Evolutionary conservation across 1,140 invertebrate species (phyloP), one percentile per base, ranked within the genome.

Genomic region (Stegodyphus dumicola): DNA sequence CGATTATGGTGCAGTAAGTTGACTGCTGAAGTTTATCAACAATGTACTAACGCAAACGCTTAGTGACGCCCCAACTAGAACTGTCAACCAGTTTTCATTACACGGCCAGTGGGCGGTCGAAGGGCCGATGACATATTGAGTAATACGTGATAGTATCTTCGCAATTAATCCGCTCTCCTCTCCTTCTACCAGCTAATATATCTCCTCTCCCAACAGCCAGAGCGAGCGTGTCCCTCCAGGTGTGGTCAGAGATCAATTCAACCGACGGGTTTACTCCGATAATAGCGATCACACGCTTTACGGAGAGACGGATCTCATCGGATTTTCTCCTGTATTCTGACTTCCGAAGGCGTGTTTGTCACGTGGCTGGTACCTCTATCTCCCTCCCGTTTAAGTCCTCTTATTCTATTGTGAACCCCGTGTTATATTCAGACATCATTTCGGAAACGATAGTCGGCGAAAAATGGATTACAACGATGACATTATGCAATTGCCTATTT

Each of bases 221-320:
- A 4, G 67, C 6, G 18, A 64, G 71, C 66, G 78, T 71, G 78
- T 51, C 1, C 17, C n/a, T 60, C 67, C 78, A 80, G 78, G 78
- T 80, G 78, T 64, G 67, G 78, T 78, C 77, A 78, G 17, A 78
- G n/a, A 78, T 78, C 77, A 53, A 70, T 69, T 78, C 69, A 69
- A 78, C 15, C 5, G 15, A 9, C 56, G 56, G 56, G 15, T 15
- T 33, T 33, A 3, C 33, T 33, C 33, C 33, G 33, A 33, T 60
- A 60, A 60, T 60, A 60, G 56, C 15, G 9, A 15, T 60, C 56
- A 60, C 56, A 60, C 56, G 56, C 56, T 60, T 9, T 60, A 11
- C 56, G 56, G 15, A 60, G 9, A 60, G 56, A 11, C 56, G 15
- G 56, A 33, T 60, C 9, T 9, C 56, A 15, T 60, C 15, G 9